A percentile compares a stretch with the other conserved stretches of the same genome.
Conservation (phyloP, 2,113 vertebrate genomes). For the Myxocyprinus asiaticus region DNA sequence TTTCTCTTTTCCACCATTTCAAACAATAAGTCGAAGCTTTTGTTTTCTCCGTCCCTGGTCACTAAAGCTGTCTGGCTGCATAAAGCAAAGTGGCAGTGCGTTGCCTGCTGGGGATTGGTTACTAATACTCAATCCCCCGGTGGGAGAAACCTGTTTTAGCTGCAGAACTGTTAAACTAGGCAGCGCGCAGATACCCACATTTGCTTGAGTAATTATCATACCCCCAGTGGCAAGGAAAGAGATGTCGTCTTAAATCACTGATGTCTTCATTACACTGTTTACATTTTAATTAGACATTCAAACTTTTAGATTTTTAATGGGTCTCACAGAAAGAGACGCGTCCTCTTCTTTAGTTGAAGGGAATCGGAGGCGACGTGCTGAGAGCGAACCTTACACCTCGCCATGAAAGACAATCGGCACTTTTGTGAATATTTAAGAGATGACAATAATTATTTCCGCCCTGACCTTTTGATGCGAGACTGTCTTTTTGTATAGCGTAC, state of each 20-base stretch:
- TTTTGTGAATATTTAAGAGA: constrained; percentile 39
- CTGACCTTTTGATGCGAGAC: constrained; percentile 20
- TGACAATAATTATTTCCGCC: constrained; percentile 47
- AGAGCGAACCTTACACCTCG: constrained; percentile 24
- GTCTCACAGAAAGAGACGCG: constrained; percentile 70
- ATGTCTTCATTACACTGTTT: constrained; percentile 98
- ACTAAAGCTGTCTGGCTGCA: constrained; percentile 66
- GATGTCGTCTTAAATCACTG: constrained; percentile 97
- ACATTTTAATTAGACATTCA: constrained; percentile 98
- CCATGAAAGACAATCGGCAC: constrained; percentile 5
- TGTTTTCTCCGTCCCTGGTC: constrained; percentile 62
- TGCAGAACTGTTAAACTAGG: constrained; percentile 97
- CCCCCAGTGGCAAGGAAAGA: constrained; percentile 90
- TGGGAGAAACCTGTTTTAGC: constrained; percentile 90
- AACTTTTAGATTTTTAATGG: constrained; percentile 84
- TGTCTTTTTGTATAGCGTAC: constrained; percentile 35
- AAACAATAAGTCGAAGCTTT: constrained; percentile 64
- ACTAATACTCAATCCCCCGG: constrained; percentile 85
- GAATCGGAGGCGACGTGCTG: constrained; percentile 30
- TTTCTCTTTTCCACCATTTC: constrained; percentile 62
- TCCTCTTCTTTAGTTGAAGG: constrained; percentile 54
- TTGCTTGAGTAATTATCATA: constrained; percentile 97
- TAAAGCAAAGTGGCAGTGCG: constrained; percentile 68
- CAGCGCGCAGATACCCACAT: constrained; percentile 93
- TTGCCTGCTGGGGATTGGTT: constrained; percentile 84